Conservation (phyloP, 2,888 invertebrate genomes). For the Drosophila hamatofila region DNA sequence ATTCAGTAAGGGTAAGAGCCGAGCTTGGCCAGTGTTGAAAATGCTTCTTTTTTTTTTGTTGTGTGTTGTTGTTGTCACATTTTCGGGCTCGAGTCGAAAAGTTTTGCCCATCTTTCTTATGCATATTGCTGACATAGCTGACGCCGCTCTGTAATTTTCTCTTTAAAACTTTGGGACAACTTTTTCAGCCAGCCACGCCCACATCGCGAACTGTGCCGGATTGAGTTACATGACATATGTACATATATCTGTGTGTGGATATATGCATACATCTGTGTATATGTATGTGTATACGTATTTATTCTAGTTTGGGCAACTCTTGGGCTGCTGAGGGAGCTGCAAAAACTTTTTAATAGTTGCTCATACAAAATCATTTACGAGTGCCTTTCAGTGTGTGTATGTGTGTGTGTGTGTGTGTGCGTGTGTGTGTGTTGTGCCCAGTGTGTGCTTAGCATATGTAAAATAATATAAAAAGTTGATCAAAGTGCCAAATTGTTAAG, state of each 20-base stretch:
- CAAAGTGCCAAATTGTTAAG: slow-evolving; percentile 41
- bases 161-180: slow-evolving; percentile 49
- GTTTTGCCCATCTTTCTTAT: slow-evolving; percentile 40
- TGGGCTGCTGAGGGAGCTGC: slow-evolving; percentile 39
- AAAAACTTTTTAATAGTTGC: slow-evolving; percentile 75
- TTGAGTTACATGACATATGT: slow-evolving; percentile 4
- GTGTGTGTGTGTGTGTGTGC: background rate
- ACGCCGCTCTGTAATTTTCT: slow-evolving; percentile 54
- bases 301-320: slow-evolving; percentile 21
- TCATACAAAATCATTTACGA: slow-evolving; percentile 74
- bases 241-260: background rate
- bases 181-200: slow-evolving; percentile 27
- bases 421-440: background rate
- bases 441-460: slow-evolving; percentile 43
- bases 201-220: background rate
- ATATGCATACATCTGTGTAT: too few relatives aligned
- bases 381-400: slow-evolving; percentile 30
- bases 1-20: background rate
- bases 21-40: slow-evolving; percentile 35
- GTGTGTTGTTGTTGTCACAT: slow-evolving; percentile 33
- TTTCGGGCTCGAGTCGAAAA: slow-evolving; percentile 40
- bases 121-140: slow-evolving; percentile 43
- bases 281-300: slow-evolving; percentile 29
- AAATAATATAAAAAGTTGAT: slow-evolving; percentile 35
- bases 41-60: slow-evolving; percentile 3